These are phyloP conservation scores for Patiria pectinifera DNA, from an alignment of 53 echinoderm and acorn worm genomes.

Conservation along the genomic window DNA sequence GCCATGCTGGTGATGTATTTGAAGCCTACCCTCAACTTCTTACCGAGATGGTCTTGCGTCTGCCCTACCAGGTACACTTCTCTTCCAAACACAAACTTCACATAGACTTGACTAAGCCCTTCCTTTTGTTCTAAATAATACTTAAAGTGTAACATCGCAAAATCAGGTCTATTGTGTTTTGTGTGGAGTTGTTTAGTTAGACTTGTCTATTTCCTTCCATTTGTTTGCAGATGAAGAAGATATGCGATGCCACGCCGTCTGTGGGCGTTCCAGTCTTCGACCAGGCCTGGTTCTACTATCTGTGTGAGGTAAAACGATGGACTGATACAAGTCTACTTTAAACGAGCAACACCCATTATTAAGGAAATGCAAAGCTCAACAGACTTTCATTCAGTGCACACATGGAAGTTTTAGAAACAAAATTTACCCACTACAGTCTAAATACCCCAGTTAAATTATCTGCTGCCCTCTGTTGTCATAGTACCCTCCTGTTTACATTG, in stretches of 20 bases:
- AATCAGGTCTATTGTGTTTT: background rate
- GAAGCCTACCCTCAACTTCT: constrained; percentile 94
- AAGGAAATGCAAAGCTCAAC: background rate
- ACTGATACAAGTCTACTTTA: background rate
- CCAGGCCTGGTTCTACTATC: constrained; percentile 98
- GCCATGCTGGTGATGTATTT: constrained; percentile 99
- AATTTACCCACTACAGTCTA: no score
- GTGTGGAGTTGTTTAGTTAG: background rate
- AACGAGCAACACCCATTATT: background rate
- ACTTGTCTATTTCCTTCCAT: background rate
- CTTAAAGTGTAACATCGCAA: no score
- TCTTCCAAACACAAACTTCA: background rate
- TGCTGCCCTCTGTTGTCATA: no score
- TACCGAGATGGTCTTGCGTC: constrained; percentile 93
- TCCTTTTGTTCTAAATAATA: background rate
- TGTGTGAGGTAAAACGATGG: constrained; percentile 87
- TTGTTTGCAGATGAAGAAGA: constrained; percentile 96
- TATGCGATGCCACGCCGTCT: constrained; percentile 86
- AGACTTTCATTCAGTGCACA: background rate
- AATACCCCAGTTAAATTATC: no score
- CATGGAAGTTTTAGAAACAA: no score
- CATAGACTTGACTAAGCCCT: background rate
- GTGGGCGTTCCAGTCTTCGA: constrained; percentile 96
- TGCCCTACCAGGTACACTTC: constrained; percentile 88
- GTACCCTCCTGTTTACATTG: no score